phyloP scores from a whole-genome alignment of 2,113 vertebrate genomes.

The Trematomus loennbergii region DNA sequence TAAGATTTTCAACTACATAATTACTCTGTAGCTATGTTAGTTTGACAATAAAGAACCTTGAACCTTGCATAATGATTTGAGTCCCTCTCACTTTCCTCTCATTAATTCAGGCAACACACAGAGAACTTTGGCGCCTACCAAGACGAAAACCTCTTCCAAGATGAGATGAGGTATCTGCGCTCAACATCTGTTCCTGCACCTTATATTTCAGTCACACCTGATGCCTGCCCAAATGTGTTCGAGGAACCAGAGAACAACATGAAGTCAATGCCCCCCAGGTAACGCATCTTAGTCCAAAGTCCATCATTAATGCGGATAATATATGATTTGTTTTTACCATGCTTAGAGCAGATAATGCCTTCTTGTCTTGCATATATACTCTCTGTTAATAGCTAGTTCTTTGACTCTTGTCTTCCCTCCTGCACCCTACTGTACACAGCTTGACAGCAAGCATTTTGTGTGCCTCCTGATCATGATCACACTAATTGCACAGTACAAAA shows the following conservation, averaged over 20 bases:
- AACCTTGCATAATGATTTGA: background rate
- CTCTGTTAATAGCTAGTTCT: too few relatives aligned
- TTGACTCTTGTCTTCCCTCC: background rate
- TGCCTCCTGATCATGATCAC: background rate
- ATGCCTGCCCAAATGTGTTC: conserved; percentile 97
- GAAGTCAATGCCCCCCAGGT: conserved; percentile 99
- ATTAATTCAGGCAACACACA: conserved; percentile 92
- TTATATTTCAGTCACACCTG: conserved; percentile 98
- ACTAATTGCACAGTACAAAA: background rate
- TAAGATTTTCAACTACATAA: too few relatives aligned
- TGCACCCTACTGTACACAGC: background rate
- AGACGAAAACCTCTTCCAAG: conserved; percentile 98
- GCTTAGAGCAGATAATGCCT: background rate
- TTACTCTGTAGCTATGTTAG: too few relatives aligned
- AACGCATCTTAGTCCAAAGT: conserved; percentile 12
- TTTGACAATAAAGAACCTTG: too few relatives aligned
- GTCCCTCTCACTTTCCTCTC: background rate
- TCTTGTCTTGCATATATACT: background rate
- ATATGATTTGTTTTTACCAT: background rate
- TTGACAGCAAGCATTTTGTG: background rate
- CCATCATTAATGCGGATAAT: background rate
- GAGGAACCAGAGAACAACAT: conserved; percentile 98
- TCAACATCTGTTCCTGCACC: conserved; percentile 98
- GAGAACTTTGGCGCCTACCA: conserved; percentile 96
- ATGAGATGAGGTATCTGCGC: conserved; percentile 97